Conservation (phyloP, 1,140 invertebrate genomes). For the Drosophila ficusphila region DNA sequence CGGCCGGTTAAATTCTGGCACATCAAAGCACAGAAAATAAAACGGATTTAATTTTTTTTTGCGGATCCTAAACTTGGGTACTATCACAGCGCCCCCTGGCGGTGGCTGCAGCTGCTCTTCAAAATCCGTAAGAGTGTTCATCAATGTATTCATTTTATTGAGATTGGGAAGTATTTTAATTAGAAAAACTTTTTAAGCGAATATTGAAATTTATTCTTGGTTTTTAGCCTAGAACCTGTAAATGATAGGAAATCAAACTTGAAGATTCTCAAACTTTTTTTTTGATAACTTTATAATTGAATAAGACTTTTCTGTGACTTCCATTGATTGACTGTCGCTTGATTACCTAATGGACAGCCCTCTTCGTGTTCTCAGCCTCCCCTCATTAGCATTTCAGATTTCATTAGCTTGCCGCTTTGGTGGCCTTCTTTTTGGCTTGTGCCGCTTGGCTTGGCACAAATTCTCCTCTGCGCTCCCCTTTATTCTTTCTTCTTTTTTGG, state of each 20-base stretch:
- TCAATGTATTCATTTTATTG: no score
- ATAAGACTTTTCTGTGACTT: no score
- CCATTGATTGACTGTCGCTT: conserved; percentile 18
- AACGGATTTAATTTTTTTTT: background rate
- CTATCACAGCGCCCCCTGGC: background rate
- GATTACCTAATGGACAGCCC: conserved; percentile 32
- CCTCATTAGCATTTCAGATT: conserved; percentile 56
- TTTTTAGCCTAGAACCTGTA: no score
- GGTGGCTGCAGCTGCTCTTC: background rate
- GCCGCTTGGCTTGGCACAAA: conserved; percentile 49
- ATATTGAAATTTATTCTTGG: no score
- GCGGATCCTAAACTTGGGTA: background rate
- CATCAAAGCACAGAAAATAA: conserved; percentile 23
- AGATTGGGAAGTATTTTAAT: no score
- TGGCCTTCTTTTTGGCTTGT: conserved; percentile 40
- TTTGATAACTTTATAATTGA: no score
- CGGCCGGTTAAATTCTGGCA: conserved; percentile 1
- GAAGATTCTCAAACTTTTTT: no score
- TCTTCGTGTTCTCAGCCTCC: conserved; percentile 29
- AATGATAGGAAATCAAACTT: no score
- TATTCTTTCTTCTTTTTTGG: conserved; percentile 21
- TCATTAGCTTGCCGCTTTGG: conserved; percentile 28
- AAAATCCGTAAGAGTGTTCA: no score
- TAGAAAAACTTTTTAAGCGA: no score
- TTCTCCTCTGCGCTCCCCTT: background rate